phyloP scores from a whole-genome alignment of 2,113 vertebrate genomes.

The Pluvialis apricaria region DNA sequence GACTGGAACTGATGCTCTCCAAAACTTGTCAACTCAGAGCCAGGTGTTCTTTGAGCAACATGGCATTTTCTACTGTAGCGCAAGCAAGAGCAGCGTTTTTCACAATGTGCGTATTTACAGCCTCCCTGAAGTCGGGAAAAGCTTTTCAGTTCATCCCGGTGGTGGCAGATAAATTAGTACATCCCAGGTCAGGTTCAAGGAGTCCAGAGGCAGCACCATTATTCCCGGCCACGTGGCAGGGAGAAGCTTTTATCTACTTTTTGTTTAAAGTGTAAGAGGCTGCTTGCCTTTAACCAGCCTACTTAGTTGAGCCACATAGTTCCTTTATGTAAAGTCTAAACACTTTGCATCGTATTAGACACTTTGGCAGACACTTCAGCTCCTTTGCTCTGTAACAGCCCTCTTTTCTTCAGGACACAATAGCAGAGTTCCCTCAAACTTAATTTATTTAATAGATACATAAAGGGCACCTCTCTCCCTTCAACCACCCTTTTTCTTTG shows the following conservation, averaged over 20 bases:
- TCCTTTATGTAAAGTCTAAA: constrained; percentile 21
- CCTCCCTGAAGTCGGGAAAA: not conserved
- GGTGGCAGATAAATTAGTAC: not conserved
- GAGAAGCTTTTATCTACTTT: not conserved
- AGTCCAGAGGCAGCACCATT: not conserved
- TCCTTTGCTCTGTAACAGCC: not conserved
- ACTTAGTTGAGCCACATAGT: not conserved
- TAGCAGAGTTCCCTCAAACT: not conserved
- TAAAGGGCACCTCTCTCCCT: not conserved
- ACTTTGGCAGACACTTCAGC: not conserved
- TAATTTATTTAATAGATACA: not conserved
- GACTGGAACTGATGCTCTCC: not conserved
- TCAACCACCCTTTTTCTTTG: not conserved
- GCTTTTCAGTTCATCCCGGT: not conserved
- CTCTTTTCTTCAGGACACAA: constrained; percentile 19
- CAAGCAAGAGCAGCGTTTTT: not conserved
- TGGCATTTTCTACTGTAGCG: not conserved
- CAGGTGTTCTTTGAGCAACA: not conserved
- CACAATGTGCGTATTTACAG: not conserved
- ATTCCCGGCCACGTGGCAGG: not conserved
- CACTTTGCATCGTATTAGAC: not conserved
- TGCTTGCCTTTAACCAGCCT: not conserved
- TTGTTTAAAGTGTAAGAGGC: not conserved
- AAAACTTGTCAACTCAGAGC: not conserved
- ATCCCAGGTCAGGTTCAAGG: constrained; percentile 2